A percentile compares a stretch with the other conserved stretches of the same genome.
phyloP scores from a whole-genome alignment of 2,113 vertebrate genomes.

The Melospiza georgiana region DNA sequence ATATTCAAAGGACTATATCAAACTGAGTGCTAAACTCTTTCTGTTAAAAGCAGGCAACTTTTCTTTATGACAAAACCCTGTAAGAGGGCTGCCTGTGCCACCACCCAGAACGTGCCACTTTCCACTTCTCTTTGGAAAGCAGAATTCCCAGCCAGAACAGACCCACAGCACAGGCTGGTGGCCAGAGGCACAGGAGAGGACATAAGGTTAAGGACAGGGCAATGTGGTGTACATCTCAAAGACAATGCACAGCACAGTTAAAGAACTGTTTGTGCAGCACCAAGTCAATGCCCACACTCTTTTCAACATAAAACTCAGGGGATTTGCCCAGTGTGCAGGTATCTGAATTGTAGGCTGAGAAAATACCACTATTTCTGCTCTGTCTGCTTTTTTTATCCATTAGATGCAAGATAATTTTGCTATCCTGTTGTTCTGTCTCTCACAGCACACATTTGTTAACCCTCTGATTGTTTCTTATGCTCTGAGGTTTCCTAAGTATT shows the following conservation, averaged over 20 bases:
- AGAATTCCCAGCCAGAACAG: background rate
- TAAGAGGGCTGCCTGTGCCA: background rate
- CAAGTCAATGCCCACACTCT: background rate
- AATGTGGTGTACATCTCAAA: background rate
- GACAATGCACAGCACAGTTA: background rate
- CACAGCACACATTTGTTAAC: background rate
- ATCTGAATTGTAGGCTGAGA: background rate
- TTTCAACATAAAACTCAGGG: background rate
- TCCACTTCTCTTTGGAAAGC: background rate
- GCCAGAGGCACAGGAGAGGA: background rate
- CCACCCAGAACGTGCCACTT: rapidly evolving
- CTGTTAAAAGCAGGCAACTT: background rate
- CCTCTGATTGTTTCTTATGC: background rate
- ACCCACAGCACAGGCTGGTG: rapidly evolving
- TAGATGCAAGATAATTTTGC: background rate
- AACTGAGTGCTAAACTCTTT: background rate
- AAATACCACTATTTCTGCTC: background rate
- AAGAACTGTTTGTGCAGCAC: background rate
- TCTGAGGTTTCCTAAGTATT: background rate
- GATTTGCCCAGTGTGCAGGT: background rate
- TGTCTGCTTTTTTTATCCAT: background rate
- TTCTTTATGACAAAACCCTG: background rate
- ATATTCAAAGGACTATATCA: background rate
- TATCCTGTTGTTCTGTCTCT: background rate
- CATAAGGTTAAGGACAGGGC: background rate